Conservation (phyloP, 2,113 vertebrate species). For the Scatophagus argus region DNA sequence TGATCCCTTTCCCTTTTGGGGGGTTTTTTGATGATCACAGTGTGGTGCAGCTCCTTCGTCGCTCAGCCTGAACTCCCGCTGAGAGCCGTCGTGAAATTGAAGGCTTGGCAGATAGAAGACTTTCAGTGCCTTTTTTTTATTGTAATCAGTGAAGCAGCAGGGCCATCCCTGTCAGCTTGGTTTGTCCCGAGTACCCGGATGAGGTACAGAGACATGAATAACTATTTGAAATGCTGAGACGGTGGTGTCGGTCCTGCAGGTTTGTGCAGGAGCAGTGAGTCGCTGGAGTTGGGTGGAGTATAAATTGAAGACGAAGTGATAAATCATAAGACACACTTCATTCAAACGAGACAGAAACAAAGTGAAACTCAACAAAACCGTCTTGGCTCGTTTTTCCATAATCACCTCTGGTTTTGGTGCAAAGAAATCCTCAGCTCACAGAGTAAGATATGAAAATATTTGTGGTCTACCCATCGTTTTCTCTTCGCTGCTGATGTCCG, state of each 20-base stretch:
- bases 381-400: too few species aligned
- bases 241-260: not conserved
- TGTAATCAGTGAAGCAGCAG: slow-evolving; percentile 2
- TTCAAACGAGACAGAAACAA: too few species aligned
- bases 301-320: not conserved
- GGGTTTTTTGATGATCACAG: slow-evolving; percentile 10
- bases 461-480: too few species aligned
- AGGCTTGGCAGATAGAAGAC: not conserved
- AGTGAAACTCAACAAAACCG: too few species aligned
- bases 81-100: slow-evolving; percentile 2
- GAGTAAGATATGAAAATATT: too few species aligned
- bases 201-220: not conserved
- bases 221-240: not conserved
- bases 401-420: too few species aligned
- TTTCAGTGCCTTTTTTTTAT: not conserved
- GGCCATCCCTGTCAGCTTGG: not conserved
- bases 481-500: too few species aligned
- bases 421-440: too few species aligned
- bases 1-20: not conserved
- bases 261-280: not conserved
- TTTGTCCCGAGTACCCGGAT: not conserved
- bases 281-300: not conserved
- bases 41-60: not conserved
- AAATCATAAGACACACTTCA: too few species aligned
- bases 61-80: slow-evolving; percentile 3